Base-by-base conservation (phyloP, 2,888 invertebrate species). In the Noctua comes region DNA sequence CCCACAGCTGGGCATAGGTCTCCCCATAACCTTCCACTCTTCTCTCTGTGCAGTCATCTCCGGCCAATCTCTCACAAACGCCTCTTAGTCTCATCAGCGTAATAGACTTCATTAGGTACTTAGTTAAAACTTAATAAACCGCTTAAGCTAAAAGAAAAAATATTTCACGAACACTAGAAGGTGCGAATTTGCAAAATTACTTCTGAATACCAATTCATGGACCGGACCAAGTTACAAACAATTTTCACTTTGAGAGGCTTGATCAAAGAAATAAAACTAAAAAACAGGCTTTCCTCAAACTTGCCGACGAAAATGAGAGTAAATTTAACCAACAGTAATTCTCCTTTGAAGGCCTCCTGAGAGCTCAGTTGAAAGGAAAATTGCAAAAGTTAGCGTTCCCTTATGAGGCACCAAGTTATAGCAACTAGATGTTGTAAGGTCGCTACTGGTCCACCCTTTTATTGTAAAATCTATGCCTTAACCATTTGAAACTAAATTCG, bases 211-310 rank as follows among this genome's bases (percentile, higher is more conserved):
- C 94, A 95, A 96, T 95, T 95, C 94, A 93, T 91, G 89, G 82
- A 88, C 92, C 88, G 89, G 90, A 90, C 91, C 89, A 93, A 96
- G 94, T 96, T 96, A 93, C 92, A 93, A 96, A 96, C 95, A 96
- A 96, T 95, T 95, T 95, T 92, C 93, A 94, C 96, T 95, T 94
- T 93, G 94, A 94, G 91, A 87, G 90, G 93, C 93, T 93, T 96
- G 95, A 96, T 96, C 96, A 96, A 96, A 96, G 96, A 96, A 96
- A 95, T 95, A 92, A 94, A 96, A 95, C 95, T 96, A 95, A 96
- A 96, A 96, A 96, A 94, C 95, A 94, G 93, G 93, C 93, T 91
- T 88, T 93, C 90, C 91, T 89, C 70, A 89, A 87, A 83, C 88
- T 88, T 83, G 75, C 90, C 90, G 90, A 93, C 91, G 94, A 94